A percentile compares a stretch with the other conserved stretches of the same genome.
Conservation (phyloP, 2,888 invertebrate species). For the Drosophila pseudotakahashii region DNA sequence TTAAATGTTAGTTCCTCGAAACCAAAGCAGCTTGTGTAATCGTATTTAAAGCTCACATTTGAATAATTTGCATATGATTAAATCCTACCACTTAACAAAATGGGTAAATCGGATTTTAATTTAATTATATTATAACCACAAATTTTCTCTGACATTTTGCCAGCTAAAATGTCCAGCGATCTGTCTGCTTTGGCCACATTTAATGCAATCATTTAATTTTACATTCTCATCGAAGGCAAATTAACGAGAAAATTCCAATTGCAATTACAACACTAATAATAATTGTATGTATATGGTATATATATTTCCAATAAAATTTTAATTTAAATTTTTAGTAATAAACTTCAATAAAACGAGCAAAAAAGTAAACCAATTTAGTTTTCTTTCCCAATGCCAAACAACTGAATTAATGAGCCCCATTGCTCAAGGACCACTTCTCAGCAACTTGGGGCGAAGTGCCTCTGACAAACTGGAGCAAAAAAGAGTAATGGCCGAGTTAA, state of each 20-base stretch:
- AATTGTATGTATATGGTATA: constrained; percentile 51
- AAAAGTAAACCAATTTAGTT: constrained; percentile 28
- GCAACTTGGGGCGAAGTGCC: constrained; percentile 17
- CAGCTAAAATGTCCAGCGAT: constrained; percentile 32
- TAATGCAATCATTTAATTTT: constrained; percentile 31
- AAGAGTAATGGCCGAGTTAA: constrained; percentile 41
- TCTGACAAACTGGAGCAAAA: constrained; percentile 42
- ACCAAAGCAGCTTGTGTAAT: constrained; percentile 36
- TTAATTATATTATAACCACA: constrained; percentile 20
- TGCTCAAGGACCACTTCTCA: constrained; percentile 32
- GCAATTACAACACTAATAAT: constrained; percentile 40
- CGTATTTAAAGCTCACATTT: constrained; percentile 36
- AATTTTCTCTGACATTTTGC: constrained; percentile 34
- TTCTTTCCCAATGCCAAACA: constrained; percentile 12
- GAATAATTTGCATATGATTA: constrained; percentile 36
- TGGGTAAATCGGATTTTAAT: constrained; percentile 21
- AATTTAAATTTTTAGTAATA: constrained; percentile 55
- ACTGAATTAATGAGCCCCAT: constrained; percentile 39
- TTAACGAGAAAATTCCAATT: constrained; percentile 24
- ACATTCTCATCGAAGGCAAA: constrained; percentile 13
- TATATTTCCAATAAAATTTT: constrained; percentile 51
- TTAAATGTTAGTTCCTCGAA: constrained; percentile 61
- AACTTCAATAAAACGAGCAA: constrained; percentile 51
- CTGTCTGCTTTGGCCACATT: constrained; percentile 35
- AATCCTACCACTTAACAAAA: constrained; percentile 17